Evolutionary conservation across 2,888 invertebrate species (phyloP).

Genomic region (Drosophila mayaguana): DNA sequence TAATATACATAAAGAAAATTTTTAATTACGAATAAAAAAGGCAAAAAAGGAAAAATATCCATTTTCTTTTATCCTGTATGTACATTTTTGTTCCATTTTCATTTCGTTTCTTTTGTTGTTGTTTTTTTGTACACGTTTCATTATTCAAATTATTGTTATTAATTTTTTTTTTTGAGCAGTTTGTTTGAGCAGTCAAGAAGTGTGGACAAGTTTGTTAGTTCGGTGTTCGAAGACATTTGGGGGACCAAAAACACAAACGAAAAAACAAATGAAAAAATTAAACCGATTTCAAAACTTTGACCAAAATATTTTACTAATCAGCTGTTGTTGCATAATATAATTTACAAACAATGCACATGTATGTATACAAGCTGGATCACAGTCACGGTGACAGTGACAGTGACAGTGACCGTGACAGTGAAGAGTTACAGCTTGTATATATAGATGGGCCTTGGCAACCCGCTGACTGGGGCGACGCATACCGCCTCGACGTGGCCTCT

Average conservation of each 20-base stretch:
- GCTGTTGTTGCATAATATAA: slow-evolving; percentile 58
- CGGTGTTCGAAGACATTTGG: slow-evolving; percentile 9
- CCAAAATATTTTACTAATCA: slow-evolving; percentile 83
- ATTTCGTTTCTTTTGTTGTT: slow-evolving; percentile 5
- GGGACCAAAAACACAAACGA: slow-evolving; percentile 1
- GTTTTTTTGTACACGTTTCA: slow-evolving; percentile 14
- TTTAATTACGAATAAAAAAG: slow-evolving; percentile 19
- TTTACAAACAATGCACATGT: slow-evolving; percentile 12
- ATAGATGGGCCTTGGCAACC: slow-evolving; percentile 40
- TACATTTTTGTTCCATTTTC: slow-evolving; percentile 20
- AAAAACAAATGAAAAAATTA: not conserved
- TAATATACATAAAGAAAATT: slow-evolving; percentile 18
- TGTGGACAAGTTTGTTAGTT: slow-evolving; percentile 11
- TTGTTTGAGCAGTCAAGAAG: slow-evolving; percentile 23
- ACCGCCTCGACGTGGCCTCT: slow-evolving; percentile 83
- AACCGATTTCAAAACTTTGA: slow-evolving; percentile 66
- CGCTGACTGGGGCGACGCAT: slow-evolving; percentile 70
- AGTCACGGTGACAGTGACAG: not conserved
- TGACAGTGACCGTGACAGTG: not conserved
- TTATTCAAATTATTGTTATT: slow-evolving; percentile 16
- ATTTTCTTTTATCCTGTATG: slow-evolving; percentile 27
- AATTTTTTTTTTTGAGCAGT: slow-evolving; percentile 10
- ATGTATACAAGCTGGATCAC: slow-evolving; percentile 4
- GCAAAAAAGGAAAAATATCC: slow-evolving; percentile 5
- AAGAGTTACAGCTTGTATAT: slow-evolving; percentile 3